Conservation (phyloP, 1,140 invertebrate genomes). For the Drosophila ficusphila region DNA sequence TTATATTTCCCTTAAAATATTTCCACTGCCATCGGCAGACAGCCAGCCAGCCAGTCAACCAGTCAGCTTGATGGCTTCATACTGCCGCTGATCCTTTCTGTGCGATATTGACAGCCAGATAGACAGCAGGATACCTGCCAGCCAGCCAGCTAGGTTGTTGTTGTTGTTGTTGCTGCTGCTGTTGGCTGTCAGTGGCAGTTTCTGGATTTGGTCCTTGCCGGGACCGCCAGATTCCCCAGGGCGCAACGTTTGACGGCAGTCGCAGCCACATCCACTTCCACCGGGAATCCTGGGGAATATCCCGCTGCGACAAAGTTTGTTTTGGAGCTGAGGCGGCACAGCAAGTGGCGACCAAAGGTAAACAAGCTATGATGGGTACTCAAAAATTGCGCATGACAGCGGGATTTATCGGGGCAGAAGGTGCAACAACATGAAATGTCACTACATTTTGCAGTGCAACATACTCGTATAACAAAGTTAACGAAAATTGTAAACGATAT, state of each 20-base stretch:
- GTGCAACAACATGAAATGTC: constrained; percentile 13
- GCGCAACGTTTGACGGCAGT: constrained; percentile 45
- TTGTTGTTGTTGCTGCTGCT: constrained; percentile 11
- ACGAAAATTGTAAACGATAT: neutral
- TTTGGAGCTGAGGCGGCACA: constrained; percentile 14
- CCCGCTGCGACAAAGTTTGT: constrained; percentile 41
- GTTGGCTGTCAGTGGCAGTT: constrained; percentile 35
- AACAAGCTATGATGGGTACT: constrained; percentile 32
- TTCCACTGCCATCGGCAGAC: constrained; percentile 28
- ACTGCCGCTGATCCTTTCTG: constrained; percentile 47
- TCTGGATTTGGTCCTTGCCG: constrained; percentile 21
- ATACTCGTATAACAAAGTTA: neutral
- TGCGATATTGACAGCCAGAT: constrained; percentile 72
- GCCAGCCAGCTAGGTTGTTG: neutral
- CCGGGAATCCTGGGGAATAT: neutral
- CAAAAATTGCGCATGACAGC: constrained; percentile 18
- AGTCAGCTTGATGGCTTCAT: constrained; percentile 43
- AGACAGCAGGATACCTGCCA: constrained; percentile 62
- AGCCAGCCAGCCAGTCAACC: too few species aligned
- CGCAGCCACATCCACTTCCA: constrained; percentile 7
- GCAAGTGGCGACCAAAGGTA: constrained; percentile 23
- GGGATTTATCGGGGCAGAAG: neutral
- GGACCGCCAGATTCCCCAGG: constrained; percentile 14
- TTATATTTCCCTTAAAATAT: constrained; percentile 70
- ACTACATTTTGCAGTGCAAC: neutral